A percentile compares a stretch with the other conserved stretches of the same genome.
phyloP scores from a whole-genome alignment of 2,888 invertebrate genomes.

The Erpobdella octoculata region DNA sequence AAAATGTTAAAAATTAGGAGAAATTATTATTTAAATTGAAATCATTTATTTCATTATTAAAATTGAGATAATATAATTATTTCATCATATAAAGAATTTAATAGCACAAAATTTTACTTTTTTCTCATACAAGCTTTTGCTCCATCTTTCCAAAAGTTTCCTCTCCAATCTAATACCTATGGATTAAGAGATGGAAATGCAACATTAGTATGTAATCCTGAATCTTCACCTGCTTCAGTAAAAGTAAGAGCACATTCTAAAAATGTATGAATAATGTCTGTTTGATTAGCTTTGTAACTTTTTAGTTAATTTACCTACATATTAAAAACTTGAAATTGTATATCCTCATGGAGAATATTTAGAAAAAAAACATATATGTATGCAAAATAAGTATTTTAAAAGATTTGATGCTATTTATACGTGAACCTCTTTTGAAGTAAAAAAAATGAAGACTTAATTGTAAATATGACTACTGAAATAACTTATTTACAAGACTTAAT shows the following conservation, averaged over 20 bases:
- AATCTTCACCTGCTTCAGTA: conserved; percentile 71
- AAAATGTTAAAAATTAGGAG: background rate
- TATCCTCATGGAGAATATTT: no score
- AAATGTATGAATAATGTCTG: background rate
- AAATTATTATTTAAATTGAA: background rate
- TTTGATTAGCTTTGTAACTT: background rate
- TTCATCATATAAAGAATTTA: background rate
- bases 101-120: background rate
- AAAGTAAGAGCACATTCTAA: conserved; percentile 2
- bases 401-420: background rate
- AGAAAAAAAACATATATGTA: no score
- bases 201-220: conserved; percentile 81
- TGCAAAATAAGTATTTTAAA: background rate
- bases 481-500: background rate
- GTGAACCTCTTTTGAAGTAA: background rate
- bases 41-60: background rate
- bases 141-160: conserved; percentile 81
- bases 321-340: no score
- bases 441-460: background rate
- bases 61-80: background rate
- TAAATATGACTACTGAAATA: background rate
- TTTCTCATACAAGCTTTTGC: conserved; percentile 53
- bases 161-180: conserved; percentile 79
- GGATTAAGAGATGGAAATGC: conserved; percentile 84
- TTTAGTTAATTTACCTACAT: no score